These are phyloP conservation scores for Phyllopteryx taeniolatus DNA, from an alignment of 2,113 vertebrate genomes.

Conservation along the genomic window DNA sequence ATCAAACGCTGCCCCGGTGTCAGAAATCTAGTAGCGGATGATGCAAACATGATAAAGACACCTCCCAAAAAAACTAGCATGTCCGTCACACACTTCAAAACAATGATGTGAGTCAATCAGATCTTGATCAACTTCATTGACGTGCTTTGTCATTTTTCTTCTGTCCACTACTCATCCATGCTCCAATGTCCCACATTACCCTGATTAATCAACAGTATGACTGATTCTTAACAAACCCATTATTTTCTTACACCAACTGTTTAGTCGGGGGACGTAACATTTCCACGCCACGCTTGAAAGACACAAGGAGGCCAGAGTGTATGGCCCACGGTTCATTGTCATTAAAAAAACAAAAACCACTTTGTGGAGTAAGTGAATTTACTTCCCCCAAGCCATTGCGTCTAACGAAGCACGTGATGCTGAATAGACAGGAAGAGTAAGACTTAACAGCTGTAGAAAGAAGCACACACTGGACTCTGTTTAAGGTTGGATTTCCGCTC, in stretches of 20 bases:
- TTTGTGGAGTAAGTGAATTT: slow-evolving; percentile 50
- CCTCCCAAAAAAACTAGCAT: too few relatives aligned
- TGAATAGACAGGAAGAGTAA: slow-evolving; percentile 26
- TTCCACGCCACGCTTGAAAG: background rate
- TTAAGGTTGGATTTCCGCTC: background rate
- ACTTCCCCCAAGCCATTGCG: slow-evolving; percentile 43
- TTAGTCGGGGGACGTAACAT: background rate
- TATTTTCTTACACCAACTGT: background rate
- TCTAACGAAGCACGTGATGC: slow-evolving; percentile 31
- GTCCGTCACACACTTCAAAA: background rate
- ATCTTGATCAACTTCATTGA: background rate
- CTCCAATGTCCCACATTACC: background rate
- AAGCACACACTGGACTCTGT: too few relatives aligned
- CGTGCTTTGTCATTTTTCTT: slow-evolving; percentile 4
- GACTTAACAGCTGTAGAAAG: background rate
- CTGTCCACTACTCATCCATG: background rate
- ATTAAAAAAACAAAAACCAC: background rate
- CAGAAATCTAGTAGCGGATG: too few relatives aligned
- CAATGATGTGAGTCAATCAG: slow-evolving; percentile 22
- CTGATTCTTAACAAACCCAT: background rate
- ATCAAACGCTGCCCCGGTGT: too few relatives aligned
- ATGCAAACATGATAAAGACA: too few relatives aligned
- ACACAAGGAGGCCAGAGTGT: slow-evolving; percentile 31
- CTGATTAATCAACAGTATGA: background rate
- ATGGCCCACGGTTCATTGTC: background rate